Percentiles rank a stretch among this genome's conserved stretches.
Conservation (phyloP, 2,888 invertebrate species). For the Drosophila pseudotalamancana region DNA sequence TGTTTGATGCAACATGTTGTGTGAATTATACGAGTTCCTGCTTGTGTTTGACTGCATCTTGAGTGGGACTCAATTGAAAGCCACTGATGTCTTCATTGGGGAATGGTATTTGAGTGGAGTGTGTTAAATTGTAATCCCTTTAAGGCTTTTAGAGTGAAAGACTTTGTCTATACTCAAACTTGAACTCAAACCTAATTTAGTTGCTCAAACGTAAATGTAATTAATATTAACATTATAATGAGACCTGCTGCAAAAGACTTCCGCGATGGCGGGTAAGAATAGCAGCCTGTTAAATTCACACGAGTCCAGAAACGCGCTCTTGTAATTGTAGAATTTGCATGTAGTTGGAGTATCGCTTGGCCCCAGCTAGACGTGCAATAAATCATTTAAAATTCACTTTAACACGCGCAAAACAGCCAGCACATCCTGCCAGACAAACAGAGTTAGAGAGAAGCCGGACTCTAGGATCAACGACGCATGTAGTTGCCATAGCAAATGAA, state of each 20-base stretch:
- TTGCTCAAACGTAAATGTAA: slow-evolving; percentile 44
- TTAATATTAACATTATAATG: slow-evolving; percentile 64
- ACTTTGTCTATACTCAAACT: slow-evolving; percentile 3
- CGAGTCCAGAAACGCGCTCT: slow-evolving; percentile 11
- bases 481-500: slow-evolving; percentile 37
- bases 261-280: neutral
- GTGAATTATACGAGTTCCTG: slow-evolving; percentile 17
- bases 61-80: neutral
- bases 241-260: slow-evolving; percentile 13
- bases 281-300: slow-evolving; percentile 22
- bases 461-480: slow-evolving; percentile 44
- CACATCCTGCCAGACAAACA: slow-evolving; percentile 17
- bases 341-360: slow-evolving; percentile 35
- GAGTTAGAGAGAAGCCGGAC: slow-evolving; percentile 2
- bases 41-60: slow-evolving; percentile 22
- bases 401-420: slow-evolving; percentile 53
- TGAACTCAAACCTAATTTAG: slow-evolving; percentile 4
- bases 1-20: slow-evolving; percentile 30
- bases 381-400: slow-evolving; percentile 77
- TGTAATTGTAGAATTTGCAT: slow-evolving; percentile 42
- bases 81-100: slow-evolving; percentile 31
- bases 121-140: slow-evolving; percentile 2
- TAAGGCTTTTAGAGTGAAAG: neutral
- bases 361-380: slow-evolving; percentile 54
- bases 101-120: slow-evolving; percentile 18